Evolutionary conservation across 2,113 vertebrate genomes (phyloP).

Genomic region (Ploceus nigricollis): DNA sequence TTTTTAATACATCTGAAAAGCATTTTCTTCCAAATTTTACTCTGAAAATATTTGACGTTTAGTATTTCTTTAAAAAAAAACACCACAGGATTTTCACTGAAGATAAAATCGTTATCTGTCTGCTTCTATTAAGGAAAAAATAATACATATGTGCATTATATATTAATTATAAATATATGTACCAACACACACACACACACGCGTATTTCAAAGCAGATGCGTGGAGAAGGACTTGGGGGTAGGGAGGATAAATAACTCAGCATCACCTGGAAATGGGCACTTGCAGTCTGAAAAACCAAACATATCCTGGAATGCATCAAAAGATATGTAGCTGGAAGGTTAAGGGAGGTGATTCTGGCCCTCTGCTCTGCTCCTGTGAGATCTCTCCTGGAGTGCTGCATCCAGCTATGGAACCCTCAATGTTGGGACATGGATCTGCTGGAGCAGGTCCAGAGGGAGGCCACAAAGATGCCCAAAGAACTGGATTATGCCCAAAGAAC

Average conservation of each 20-base stretch:
- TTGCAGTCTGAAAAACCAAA: neutral
- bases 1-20: neutral
- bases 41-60: neutral
- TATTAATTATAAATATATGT: neutral
- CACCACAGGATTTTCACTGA: neutral
- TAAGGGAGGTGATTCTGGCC: neutral
- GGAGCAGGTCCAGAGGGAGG: neutral
- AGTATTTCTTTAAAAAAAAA: neutral
- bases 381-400: neutral
- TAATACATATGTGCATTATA: neutral
- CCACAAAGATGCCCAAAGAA: neutral
- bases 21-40: neutral
- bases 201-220: neutral
- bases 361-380: neutral
- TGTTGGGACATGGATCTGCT: too few species aligned
- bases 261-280: neutral
- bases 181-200: neutral
- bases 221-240: neutral
- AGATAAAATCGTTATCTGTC: neutral
- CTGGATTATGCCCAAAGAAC: too few species aligned
- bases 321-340: neutral
- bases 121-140: neutral
- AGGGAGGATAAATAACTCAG: rapidly evolving
- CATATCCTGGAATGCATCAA: neutral
- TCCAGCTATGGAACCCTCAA: neutral